Conservation (phyloP, 2,113 vertebrate genomes). For the Turdus rufiventris region DNA sequence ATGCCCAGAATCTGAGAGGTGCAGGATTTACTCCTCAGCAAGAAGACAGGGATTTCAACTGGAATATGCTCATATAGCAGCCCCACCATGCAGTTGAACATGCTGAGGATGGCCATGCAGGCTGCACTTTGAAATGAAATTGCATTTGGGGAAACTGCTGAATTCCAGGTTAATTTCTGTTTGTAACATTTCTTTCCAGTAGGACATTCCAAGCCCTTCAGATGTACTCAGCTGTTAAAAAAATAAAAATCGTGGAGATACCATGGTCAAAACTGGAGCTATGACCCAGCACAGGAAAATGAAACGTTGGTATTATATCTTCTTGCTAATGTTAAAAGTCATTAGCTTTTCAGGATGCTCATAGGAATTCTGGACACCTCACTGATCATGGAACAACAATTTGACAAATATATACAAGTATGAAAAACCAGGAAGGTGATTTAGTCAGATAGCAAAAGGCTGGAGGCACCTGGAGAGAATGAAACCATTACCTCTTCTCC, state of each 20-base stretch:
- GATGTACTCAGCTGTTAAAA: background rate
- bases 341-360: background rate
- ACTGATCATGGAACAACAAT: background rate
- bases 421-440: background rate
- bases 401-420: background rate
- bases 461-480: background rate
- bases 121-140: background rate
- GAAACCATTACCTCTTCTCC: background rate
- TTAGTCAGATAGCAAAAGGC: background rate
- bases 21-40: background rate
- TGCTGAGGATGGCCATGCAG: background rate
- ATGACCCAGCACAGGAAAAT: background rate
- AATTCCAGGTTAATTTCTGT: background rate
- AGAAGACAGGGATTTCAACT: background rate
- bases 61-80: background rate
- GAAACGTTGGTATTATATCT: background rate
- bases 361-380: background rate
- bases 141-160: background rate
- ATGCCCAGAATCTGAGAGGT: background rate
- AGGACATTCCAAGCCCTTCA: background rate
- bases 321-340: background rate
- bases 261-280: background rate
- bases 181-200: background rate
- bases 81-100: background rate
- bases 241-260: background rate